These are phyloP conservation scores for Vollenhovia emeryi DNA, from an alignment of 1,140 invertebrate species.

Conservation along the genomic window DNA sequence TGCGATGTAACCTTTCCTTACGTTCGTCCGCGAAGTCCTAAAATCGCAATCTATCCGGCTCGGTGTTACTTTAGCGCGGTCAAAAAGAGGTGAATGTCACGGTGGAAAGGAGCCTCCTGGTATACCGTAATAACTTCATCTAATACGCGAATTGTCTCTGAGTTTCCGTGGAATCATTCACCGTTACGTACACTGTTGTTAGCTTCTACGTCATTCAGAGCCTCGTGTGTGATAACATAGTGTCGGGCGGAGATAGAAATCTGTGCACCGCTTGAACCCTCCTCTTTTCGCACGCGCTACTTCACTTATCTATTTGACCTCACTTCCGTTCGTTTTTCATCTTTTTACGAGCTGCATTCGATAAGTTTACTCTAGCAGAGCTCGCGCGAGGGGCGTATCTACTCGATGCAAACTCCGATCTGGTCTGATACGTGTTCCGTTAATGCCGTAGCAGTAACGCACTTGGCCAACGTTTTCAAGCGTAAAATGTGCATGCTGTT, in stretches of 20 bases:
- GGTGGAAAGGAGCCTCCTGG: neutral
- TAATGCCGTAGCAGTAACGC: neutral
- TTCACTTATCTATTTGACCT: slow-evolving; percentile 12
- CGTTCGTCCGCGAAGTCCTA: neutral
- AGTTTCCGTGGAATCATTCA: neutral
- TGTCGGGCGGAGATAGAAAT: neutral
- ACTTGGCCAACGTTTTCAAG: slow-evolving; percentile 13
- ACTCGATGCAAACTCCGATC: neutral
- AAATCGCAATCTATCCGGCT: neutral
- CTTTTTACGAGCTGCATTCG: neutral
- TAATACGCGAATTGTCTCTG: neutral
- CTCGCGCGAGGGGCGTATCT: neutral
- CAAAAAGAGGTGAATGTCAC: neutral
- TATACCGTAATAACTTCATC: neutral
- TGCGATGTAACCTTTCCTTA: neutral
- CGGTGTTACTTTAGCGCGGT: neutral
- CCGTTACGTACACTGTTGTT: neutral
- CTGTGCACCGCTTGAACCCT: neutral
- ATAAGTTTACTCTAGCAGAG: neutral
- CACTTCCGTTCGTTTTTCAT: neutral
- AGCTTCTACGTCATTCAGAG: neutral
- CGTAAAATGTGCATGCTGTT: slow-evolving; percentile 5
- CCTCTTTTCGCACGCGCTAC: neutral
- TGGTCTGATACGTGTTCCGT: slow-evolving; percentile 10
- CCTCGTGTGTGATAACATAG: slow-evolving; percentile 8